These are phyloP conservation scores for Caloenas nicobarica DNA, from an alignment of 2,113 vertebrate species.

Conservation along the genomic window DNA sequence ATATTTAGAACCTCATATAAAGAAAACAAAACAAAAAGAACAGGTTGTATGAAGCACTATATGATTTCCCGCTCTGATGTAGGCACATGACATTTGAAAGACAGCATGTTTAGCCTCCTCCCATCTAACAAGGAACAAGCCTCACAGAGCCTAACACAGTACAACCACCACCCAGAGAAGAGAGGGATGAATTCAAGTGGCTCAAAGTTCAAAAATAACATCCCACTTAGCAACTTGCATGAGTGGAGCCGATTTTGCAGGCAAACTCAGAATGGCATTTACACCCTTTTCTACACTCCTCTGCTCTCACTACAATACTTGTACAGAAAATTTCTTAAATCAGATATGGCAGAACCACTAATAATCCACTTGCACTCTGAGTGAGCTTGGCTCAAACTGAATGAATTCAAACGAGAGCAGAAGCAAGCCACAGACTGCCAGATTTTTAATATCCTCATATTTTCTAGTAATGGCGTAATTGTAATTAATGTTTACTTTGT, in stretches of 20 bases:
- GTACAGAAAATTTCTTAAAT: background rate
- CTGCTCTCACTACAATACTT: background rate
- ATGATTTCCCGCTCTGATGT: background rate
- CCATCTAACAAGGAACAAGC: background rate
- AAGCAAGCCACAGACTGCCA: background rate
- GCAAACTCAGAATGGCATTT: background rate
- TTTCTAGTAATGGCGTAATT: constrained; percentile 42
- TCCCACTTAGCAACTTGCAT: rapidly evolving
- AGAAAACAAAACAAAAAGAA: background rate
- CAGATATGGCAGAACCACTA: constrained; percentile 1
- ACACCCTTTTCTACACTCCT: background rate
- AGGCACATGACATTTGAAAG: background rate
- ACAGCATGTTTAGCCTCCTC: background rate
- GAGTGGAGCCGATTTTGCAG: background rate
- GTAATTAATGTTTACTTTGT: constrained; percentile 63
- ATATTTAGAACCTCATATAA: background rate
- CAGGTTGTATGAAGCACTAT: background rate
- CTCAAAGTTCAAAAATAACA: background rate
- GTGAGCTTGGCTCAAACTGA: background rate
- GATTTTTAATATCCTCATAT: constrained; percentile 56
- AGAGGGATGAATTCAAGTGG: background rate
- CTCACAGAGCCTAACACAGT: background rate
- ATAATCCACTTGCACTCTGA: background rate
- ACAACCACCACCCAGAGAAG: background rate
- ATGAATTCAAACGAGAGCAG: constrained; percentile 45